Evolutionary conservation across 2,113 vertebrate genomes (phyloP), one percentile per base, ranked within the genome.

Genomic region (Australoheros scitulus): DNA sequence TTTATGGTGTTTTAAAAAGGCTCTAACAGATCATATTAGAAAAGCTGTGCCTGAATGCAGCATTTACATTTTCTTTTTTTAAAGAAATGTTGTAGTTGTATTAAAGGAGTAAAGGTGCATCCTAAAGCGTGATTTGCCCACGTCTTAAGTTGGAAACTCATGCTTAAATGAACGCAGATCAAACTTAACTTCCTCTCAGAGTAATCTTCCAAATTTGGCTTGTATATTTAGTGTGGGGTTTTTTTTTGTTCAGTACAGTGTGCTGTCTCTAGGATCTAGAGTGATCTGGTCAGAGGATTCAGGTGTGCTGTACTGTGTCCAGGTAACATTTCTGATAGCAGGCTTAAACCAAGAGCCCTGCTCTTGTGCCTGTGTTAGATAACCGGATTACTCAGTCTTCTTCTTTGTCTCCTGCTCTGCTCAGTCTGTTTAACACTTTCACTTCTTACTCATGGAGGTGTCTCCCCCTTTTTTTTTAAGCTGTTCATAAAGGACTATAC

Each of bases 361-460:
- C 68, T 57, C 79, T 85, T 43, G 60, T 52, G 65, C 72, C 64
- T 74, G 61, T 64, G 50, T 85, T 91, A 76, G 82, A 2, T 93
- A 93, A 93, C 82, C 70, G 76, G 90, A 92, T 93, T 92, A 91
- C 17, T n/a, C 65, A 15, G 61, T 61, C 36, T 64, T 85, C 3
- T 47, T 15, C 2, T 56, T 65, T 8, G 2, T 80, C 36, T 52
- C 52, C 77, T 57, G 61, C 63, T 72, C 65, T 58, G 52, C 24
- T 79, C 57, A 83, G 82, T 83, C 68, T 43, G 2, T 84, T 77
- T 75, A 86, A 70, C 76, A 81, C 84, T 81, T 83, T 90, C 78
- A 6, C 61, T 55, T 47, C 26, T 26, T 47, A 2, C 36, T 76
- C 4, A 4, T 34, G 6, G 0, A 61, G 34, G 38, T 0, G 11